Conservation (phyloP, 2,797 vertebrate species). For the Aldrovandia affinis region DNA sequence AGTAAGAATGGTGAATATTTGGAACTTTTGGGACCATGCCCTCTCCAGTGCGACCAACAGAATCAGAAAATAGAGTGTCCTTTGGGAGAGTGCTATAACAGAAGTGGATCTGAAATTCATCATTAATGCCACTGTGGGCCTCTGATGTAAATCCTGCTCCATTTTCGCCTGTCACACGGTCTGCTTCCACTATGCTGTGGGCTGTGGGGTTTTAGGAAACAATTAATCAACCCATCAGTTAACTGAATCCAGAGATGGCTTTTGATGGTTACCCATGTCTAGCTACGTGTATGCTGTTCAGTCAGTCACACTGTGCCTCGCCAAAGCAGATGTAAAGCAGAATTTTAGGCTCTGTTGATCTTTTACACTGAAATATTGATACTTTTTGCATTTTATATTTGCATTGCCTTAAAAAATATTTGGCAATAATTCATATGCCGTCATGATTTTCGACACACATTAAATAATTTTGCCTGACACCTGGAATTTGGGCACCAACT, state of each 20-base stretch:
- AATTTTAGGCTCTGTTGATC: not conserved
- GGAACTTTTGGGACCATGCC: not conserved
- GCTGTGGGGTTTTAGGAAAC: not conserved
- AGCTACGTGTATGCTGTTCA: not conserved
- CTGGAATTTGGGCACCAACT: too few species aligned
- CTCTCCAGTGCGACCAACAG: not conserved
- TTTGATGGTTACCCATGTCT: not conserved
- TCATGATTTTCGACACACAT: too few species aligned
- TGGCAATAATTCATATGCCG: too few species aligned
- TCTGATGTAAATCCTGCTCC: conserved; percentile 13
- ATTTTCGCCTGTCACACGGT: conserved; percentile 3
- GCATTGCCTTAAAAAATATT: too few species aligned
- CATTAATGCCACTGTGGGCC: conserved; percentile 14
- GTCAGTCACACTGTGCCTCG: not conserved
- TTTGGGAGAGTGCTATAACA: not conserved
- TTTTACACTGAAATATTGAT: too few species aligned
- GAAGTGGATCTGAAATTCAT: conserved; percentile 21
- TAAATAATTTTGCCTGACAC: too few species aligned
- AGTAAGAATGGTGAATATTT: not conserved
- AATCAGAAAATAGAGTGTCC: not conserved
- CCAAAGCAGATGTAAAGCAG: not conserved
- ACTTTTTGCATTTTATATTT: too few species aligned
- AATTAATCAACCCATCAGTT: not conserved
- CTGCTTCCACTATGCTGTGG: not conserved
- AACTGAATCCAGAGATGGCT: not conserved